Conservation (phyloP, 2,113 vertebrate genomes). For the Regulus satrapa region DNA sequence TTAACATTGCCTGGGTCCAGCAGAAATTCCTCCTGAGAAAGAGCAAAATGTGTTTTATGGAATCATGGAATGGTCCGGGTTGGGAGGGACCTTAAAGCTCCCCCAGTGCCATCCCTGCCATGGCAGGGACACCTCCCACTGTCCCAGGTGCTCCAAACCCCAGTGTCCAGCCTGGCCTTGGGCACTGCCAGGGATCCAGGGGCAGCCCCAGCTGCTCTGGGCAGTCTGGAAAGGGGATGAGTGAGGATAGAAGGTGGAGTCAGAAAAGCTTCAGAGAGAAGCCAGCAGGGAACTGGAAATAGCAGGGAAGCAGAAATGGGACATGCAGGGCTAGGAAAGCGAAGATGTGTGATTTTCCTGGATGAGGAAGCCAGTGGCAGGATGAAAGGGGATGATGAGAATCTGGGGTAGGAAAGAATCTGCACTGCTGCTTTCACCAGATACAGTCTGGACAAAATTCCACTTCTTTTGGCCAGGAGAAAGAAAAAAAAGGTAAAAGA, state of each 20-base stretch:
- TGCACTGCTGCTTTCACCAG: neutral
- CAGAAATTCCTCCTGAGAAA: neutral
- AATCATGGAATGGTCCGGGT: neutral
- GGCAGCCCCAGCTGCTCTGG: neutral
- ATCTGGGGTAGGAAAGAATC: neutral
- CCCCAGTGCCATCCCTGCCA: neutral
- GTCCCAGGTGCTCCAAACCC: neutral
- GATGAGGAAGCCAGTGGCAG: neutral
- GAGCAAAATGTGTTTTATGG: accelerated
- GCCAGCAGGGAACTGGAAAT: accelerated
- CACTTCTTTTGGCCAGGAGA: neutral
- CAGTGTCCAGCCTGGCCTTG: accelerated
- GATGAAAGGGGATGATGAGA: neutral
- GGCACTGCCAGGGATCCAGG: neutral
- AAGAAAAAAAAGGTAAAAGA: neutral
- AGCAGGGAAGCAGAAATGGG: neutral
- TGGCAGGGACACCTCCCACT: accelerated
- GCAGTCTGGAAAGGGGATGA: neutral
- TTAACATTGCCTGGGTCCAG: accelerated
- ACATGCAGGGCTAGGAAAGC: accelerated
- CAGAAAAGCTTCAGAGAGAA: neutral
- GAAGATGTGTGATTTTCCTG: accelerated
- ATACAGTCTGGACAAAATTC: neutral
- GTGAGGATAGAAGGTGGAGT: neutral
- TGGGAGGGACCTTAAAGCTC: accelerated